phyloP scores from a whole-genome alignment of 2,113 vertebrate genomes.

The Vombatus ursinus region DNA sequence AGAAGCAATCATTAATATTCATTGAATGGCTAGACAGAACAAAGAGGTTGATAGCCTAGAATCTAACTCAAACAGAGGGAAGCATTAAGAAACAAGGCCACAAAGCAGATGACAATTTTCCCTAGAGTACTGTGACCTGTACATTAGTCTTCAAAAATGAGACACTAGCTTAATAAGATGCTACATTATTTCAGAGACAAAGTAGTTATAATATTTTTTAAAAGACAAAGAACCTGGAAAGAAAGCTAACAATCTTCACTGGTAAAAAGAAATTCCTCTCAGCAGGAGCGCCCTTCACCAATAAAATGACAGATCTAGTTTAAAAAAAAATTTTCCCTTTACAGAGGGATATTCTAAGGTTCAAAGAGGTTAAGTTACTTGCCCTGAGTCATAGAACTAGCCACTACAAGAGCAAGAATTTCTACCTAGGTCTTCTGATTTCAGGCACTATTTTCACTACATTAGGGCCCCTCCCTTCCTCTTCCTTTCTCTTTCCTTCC shows the following conservation, averaged over 20 bases:
- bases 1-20: conserved; percentile 8
- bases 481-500: not conserved
- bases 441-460: not conserved
- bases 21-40: not conserved
- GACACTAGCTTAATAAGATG: not conserved
- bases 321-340: not conserved
- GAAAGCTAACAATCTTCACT: not conserved
- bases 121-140: not conserved
- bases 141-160: not conserved
- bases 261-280: not conserved
- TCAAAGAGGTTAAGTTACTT: not conserved
- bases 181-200: not conserved
- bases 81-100: not conserved
- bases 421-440: not conserved
- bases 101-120: not conserved
- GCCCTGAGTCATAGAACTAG: not conserved
- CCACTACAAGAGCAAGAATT: not conserved
- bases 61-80: not conserved
- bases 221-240: not conserved
- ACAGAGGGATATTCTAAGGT: not conserved
- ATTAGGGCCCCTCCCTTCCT: not conserved
- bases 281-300: not conserved
- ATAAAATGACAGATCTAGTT: not conserved
- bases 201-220: not conserved
- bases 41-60: not conserved